Evolutionary conservation across 2,888 invertebrate species (phyloP), one percentile per base, ranked within the genome.

Genomic region (Patella ulyssiponensis): DNA sequence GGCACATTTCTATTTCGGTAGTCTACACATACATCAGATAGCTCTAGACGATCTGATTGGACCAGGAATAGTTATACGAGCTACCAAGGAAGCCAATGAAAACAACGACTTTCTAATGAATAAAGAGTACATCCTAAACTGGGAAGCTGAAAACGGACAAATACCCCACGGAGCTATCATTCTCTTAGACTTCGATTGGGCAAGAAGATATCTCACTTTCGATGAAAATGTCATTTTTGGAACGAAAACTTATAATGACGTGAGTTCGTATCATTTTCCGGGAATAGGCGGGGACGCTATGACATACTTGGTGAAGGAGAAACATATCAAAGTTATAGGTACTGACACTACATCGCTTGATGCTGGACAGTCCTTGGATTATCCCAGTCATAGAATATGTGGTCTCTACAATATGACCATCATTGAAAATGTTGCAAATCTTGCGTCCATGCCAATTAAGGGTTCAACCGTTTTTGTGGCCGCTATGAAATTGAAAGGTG

Each of bases 331-430:
- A 80, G 93, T 94, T 80, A 93, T 94, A 3, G 95, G 94, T 0
- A 93, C 95, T 0, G 95, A 95, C 86, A 93, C 94, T 0, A 93
- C 94, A 0, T 94, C 94, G 11, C 90, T 94, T 2, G 95, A 95
- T 89, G 92, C 93, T 0, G 93, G 94, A 83, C 80, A 88, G 85
- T 87, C 92, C 86, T 73, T 85, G 86, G 86, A 90, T 53, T 92
- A 93, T 3, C 92, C 92, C 0, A 92, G 91, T 7, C 94, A 93
- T 84, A 92, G 92, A 1, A 92, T 93, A 27, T 92, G 94, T 15
- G 91, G 87, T 2, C 83, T 83, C n/a, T 44, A 44, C 44, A 86
- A 89, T 9, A 92, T 92, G 79, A 90, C 93, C 20, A 93, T 92
- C 80, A 88, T 92, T 83, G 95, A 95, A 89, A 95, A 94, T 85